These are phyloP conservation scores for Drosophila ustulata DNA, from an alignment of 2,888 invertebrate genomes.

Conservation along the genomic window DNA sequence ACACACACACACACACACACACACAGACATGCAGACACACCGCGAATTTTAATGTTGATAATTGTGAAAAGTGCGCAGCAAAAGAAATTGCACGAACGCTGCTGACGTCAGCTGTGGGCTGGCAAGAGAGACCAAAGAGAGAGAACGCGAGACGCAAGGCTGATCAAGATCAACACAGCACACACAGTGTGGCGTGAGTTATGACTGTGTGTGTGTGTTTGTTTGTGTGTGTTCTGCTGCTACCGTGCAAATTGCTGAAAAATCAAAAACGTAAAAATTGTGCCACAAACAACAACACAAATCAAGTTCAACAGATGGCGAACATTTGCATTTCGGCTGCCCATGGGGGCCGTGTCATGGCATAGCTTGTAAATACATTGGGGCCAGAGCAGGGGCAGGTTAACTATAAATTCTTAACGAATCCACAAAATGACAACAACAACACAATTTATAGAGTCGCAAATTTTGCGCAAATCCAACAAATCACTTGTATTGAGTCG, in stretches of 20 bases:
- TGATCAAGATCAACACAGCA: slow-evolving; percentile 30
- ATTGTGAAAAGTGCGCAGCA: slow-evolving; percentile 71
- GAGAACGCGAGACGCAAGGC: slow-evolving; percentile 18
- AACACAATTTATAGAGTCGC: slow-evolving; percentile 63
- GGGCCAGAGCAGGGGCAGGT: slow-evolving; percentile 20
- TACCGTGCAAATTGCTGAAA: slow-evolving; percentile 55
- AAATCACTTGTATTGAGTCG: slow-evolving; percentile 65
- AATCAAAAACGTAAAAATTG: slow-evolving; percentile 40
- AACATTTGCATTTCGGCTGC: slow-evolving; percentile 58
- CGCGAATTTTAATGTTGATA: slow-evolving; percentile 61
- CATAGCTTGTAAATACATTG: not conserved
- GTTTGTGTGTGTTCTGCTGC: slow-evolving; percentile 29
- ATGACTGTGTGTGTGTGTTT: slow-evolving; percentile 10
- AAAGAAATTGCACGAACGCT: slow-evolving; percentile 71
- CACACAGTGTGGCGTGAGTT: slow-evolving; percentile 34
- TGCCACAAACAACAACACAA: slow-evolving; percentile 57
- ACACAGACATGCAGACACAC: slow-evolving; percentile 27
- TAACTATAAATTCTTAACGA: slow-evolving; percentile 52
- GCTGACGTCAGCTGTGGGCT: slow-evolving; percentile 59
- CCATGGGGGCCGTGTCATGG: slow-evolving; percentile 24
- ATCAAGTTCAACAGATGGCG: slow-evolving; percentile 75
- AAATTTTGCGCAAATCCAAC: slow-evolving; percentile 61
- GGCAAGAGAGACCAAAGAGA: slow-evolving; percentile 20
- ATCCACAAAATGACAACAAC: slow-evolving; percentile 35
- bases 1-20: slow-evolving; percentile 15